Evolutionary conservation across 2,797 vertebrate species (phyloP), one percentile per base, ranked within the genome.

Genomic region (Typhlichthys eigenmanni): DNA sequence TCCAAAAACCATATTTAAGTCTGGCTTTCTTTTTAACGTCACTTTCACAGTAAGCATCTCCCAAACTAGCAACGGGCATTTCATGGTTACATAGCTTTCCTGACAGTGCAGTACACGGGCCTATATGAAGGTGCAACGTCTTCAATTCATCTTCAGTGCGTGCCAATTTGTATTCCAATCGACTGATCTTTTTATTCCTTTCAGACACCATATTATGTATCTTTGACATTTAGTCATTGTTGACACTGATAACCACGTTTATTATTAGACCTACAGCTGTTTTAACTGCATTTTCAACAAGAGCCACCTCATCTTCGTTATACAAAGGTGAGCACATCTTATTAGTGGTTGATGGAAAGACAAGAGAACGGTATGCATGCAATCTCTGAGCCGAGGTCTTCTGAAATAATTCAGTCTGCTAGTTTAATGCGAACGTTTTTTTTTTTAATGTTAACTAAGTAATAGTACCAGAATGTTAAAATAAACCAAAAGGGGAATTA

Each of bases 261-360:
- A 82, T 48, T 45, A 80, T 62, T 7, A 58, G 64, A 10, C 62
- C n/a, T 10, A 84, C 57, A 13, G 75, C 79, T n/a, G 68, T 29
- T 56, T 62, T 54, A 43, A 82, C 62, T 0, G 73, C 77, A 13
- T 63, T 55, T 60, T 84, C 82, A 14, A 84, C 29, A 12, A 24
- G 60, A 6, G 32, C 50, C 4, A 52, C 61, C 34, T 79, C 77
- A 1, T 75, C 57, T 2, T 72, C 47, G 3, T 55, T 73, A 16
- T 47, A 48, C 13, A 71, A 46, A 48, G 60, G 48, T 0, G 59
- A 58, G 38, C 7, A 29, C 32, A 47, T n/a, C 19, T 19, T 3
- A 19, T 19, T 19, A 19, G 16, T 14, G 13, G 38, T 29, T 9
- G 1, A 12, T 16, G 1, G 45, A 24, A 2, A 32, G 10, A 8